These are phyloP conservation scores for Trichogramma evanescens DNA, from an alignment of 2,888 invertebrate species.

Conservation along the genomic window DNA sequence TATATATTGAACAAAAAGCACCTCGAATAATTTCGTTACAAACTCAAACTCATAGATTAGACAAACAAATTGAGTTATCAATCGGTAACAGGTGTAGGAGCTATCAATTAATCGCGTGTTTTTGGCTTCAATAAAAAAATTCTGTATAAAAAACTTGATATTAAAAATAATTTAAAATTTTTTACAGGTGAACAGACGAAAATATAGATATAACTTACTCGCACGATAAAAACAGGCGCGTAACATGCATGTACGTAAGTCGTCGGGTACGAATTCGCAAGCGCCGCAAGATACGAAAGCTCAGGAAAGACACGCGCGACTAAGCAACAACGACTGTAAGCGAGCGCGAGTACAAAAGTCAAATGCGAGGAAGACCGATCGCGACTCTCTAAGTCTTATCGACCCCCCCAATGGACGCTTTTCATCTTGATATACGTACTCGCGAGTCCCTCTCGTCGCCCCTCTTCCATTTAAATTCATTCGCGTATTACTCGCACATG, in stretches of 20 bases:
- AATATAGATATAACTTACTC: neutral
- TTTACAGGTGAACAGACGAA: neutral
- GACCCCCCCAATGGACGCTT: slow-evolving; percentile 1
- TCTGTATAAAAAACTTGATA: too few relatives aligned
- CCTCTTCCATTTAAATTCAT: neutral
- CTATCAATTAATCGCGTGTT: too few relatives aligned
- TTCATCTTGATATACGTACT: neutral
- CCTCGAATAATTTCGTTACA: too few relatives aligned
- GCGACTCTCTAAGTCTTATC: slow-evolving; percentile 18
- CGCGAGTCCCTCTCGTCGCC: neutral
- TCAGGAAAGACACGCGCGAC: neutral
- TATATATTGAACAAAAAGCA: too few relatives aligned
- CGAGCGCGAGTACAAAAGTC: neutral
- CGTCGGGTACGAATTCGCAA: neutral
- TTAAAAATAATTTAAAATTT: too few relatives aligned
- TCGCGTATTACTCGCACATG: too few relatives aligned
- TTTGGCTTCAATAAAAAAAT: too few relatives aligned
- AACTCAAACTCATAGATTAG: too few relatives aligned
- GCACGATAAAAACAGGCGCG: neutral
- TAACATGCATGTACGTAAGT: neutral
- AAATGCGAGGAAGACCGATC: slow-evolving; percentile 19
- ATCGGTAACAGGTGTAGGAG: too few relatives aligned
- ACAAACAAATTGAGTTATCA: too few relatives aligned
- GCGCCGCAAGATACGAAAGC: neutral
- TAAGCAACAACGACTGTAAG: slow-evolving; percentile 2